These are phyloP conservation scores for Thalassophryne amazonica DNA, from an alignment of 2,797 vertebrate genomes.

Conservation along the genomic window DNA sequence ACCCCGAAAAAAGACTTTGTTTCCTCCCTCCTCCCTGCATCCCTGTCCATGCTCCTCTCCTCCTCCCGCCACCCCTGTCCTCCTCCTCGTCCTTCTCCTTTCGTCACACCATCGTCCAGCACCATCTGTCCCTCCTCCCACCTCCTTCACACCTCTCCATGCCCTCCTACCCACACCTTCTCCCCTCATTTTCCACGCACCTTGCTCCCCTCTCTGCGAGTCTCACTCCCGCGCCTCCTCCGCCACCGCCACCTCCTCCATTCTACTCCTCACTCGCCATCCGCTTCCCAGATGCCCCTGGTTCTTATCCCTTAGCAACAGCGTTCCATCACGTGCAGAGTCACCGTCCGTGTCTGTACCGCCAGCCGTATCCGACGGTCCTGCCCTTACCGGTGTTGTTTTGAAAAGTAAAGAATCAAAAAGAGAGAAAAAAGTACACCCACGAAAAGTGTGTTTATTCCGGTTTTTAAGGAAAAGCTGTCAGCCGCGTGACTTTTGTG, in stretches of 20 bases:
- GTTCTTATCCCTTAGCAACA: slow-evolving; percentile 47
- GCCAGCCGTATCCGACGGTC: slow-evolving; percentile 46
- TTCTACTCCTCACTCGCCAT: slow-evolving; percentile 56
- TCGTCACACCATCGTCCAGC: slow-evolving; percentile 66
- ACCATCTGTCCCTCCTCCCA: slow-evolving; percentile 59
- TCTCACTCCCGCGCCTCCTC: slow-evolving; percentile 25
- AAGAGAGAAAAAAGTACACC: background rate
- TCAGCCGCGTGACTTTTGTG: background rate
- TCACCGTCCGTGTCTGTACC: slow-evolving; percentile 46
- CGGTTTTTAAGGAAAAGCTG: background rate
- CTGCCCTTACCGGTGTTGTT: slow-evolving; percentile 66
- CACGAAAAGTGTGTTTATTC: background rate
- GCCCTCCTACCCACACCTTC: slow-evolving; percentile 46
- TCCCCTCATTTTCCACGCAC: slow-evolving; percentile 50
- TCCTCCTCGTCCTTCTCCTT: slow-evolving; percentile 60
- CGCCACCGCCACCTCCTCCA: background rate
- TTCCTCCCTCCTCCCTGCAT: slow-evolving; percentile 43
- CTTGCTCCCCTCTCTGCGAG: slow-evolving; percentile 34
- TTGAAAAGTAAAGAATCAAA: slow-evolving; percentile 6
- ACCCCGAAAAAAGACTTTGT: slow-evolving; percentile 44
- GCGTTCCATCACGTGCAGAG: slow-evolving; percentile 55
- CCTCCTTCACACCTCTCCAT: slow-evolving; percentile 41
- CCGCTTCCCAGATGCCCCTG: slow-evolving; percentile 35
- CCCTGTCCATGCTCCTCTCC: slow-evolving; percentile 51
- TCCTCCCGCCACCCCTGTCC: slow-evolving; percentile 38